Conservation (phyloP, 1,140 invertebrate species). For the Nebria ingens region DNA sequence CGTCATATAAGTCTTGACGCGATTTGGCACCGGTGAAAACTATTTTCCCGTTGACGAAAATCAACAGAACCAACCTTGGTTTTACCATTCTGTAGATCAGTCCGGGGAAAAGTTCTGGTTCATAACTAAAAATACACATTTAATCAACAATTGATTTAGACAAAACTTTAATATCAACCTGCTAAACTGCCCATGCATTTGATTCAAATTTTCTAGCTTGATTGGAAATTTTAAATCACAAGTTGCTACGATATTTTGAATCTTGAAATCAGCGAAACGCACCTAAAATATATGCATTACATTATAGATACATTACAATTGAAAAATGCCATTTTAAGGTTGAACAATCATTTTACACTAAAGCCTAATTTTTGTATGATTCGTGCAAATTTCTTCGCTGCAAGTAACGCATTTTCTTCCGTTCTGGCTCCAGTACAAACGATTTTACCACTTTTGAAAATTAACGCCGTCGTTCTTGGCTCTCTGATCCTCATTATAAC, state of each 20-base stretch:
- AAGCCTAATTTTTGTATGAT: slow-evolving; percentile 98
- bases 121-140: slow-evolving; percentile 47
- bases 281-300: slow-evolving; percentile 48
- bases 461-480: slow-evolving; percentile 91
- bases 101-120: slow-evolving; percentile 90
- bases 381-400: slow-evolving; percentile 92
- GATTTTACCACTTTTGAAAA: slow-evolving; percentile 97
- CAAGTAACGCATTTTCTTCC: slow-evolving; percentile 86
- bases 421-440: slow-evolving; percentile 97
- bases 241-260: slow-evolving; percentile 98
- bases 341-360: slow-evolving; percentile 51
- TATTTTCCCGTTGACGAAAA: slow-evolving; percentile 97
- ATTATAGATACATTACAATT: slow-evolving; percentile 15
- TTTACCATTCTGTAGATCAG: slow-evolving; percentile 96
- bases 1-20: slow-evolving; percentile 84
- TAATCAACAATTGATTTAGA: slow-evolving; percentile 13
- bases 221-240: slow-evolving; percentile 98
- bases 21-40: slow-evolving; percentile 94
- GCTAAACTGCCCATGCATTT: slow-evolving; percentile 91
- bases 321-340: background rate
- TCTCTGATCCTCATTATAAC: slow-evolving; percentile 97
- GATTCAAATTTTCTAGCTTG: slow-evolving; percentile 86
- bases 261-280: slow-evolving; percentile 93
- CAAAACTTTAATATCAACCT: slow-evolving; percentile 48
- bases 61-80: slow-evolving; percentile 88